Percentiles rank a stretch among this genome's conserved stretches.
Evolutionary conservation across 2,888 invertebrate genomes (phyloP).

Genomic region (Nematopogon swammerdamellus): DNA sequence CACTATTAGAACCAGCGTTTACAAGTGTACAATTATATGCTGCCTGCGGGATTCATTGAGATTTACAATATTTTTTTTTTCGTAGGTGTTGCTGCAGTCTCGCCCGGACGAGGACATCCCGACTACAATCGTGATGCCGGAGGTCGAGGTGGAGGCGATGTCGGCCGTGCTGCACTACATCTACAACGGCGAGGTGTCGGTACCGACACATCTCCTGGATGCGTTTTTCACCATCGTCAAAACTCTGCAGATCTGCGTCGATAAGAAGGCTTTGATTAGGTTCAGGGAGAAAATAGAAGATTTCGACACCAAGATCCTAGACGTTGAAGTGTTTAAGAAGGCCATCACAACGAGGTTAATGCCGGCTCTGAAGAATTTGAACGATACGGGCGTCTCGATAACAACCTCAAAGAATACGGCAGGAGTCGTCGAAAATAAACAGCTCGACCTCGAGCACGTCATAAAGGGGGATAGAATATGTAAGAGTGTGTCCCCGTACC

Average conservation of each 20-base stretch:
- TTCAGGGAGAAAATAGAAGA: constrained; percentile 13
- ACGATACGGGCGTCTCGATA: neutral
- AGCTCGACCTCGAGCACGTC: constrained; percentile 8
- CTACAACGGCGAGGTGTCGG: constrained; percentile 62
- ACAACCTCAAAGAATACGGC: neutral
- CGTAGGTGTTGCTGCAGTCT: constrained; percentile 31
- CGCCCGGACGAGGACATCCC: constrained; percentile 42
- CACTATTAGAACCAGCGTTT: too few species aligned
- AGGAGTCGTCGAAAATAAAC: neutral
- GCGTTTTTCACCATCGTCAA: constrained; percentile 59
- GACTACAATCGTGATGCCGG: constrained; percentile 63
- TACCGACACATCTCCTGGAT: constrained; percentile 54
- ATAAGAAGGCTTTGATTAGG: constrained; percentile 23
- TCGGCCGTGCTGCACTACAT: constrained; percentile 63
- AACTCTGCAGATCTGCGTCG: constrained; percentile 38
- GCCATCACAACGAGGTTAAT: neutral
- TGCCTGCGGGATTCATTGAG: too few species aligned
- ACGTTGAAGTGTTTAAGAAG: neutral
- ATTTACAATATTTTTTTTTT: constrained; percentile 18
- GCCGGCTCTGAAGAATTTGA: neutral
- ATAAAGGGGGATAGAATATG: constrained; percentile 10
- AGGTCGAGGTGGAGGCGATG: constrained; percentile 60
- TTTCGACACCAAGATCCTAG: constrained; percentile 1
- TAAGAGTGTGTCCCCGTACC: constrained; percentile 3
- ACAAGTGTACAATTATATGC: too few species aligned